Evolutionary conservation across 2,888 invertebrate species (phyloP).

Genomic region (Allophyes oxyacanthae): DNA sequence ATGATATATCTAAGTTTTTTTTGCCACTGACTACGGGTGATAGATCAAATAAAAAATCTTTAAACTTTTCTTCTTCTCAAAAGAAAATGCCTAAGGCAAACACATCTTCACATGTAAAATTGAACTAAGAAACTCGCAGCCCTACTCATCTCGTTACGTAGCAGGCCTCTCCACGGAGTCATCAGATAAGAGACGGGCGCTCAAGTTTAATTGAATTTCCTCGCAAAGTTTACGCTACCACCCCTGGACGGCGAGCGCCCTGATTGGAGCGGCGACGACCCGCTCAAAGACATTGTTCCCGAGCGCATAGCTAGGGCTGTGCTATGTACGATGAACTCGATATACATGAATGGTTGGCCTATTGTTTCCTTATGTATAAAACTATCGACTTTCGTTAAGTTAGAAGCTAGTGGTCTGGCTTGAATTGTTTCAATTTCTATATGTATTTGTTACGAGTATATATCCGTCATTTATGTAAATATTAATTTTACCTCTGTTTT

Average conservation of each 20-base stretch:
- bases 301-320: conserved; percentile 62
- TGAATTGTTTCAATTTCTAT: conserved; percentile 1
- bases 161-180: conserved; percentile 81
- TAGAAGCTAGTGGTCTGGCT: conserved; percentile 8
- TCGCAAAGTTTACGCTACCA: conserved; percentile 84
- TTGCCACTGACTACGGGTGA: too few relatives aligned
- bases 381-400: conserved; percentile 23
- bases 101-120: neutral
- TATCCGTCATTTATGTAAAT: too few relatives aligned
- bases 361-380: conserved; percentile 45
- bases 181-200: conserved; percentile 87
- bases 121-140: conserved; percentile 54
- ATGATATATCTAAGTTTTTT: too few relatives aligned
- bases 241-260: conserved; percentile 74
- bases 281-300: conserved; percentile 83
- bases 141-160: conserved; percentile 83
- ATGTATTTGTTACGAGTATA: too few relatives aligned
- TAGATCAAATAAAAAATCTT: too few relatives aligned
- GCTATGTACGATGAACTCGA: conserved; percentile 57
- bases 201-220: conserved; percentile 88
- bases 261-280: conserved; percentile 80
- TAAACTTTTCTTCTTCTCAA: too few relatives aligned
- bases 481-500: too few relatives aligned
- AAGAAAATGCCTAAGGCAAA: too few relatives aligned
- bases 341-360: conserved; percentile 60